Evolutionary conservation across 1,140 invertebrate species (phyloP), one percentile per base, ranked within the genome.

Genomic region (Brachionus calyciflorus): DNA sequence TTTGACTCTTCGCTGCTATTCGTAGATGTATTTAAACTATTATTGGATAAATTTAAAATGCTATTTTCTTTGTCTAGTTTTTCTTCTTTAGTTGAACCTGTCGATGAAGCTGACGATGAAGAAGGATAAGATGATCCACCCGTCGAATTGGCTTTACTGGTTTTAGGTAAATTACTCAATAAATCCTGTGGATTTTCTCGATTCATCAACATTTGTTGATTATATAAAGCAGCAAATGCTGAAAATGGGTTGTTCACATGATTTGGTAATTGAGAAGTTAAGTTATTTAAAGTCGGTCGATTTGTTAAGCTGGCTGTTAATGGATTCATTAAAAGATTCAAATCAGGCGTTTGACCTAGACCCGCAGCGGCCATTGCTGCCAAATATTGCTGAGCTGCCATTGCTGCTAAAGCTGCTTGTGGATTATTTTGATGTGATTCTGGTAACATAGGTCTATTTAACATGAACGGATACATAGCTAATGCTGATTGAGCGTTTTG

Each of bases 391-490:
- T 65, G 60, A 19, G 60, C 60, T 1, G 60, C 60, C 21, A 65
- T n/a, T 44, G 60, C 57, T 12, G 57, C 57, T 24, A 63, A n/a
- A 3, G 57, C 60, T 24, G 60, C 60, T 41, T 44, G 33, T 28
- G n/a, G 46, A 49, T 21, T 49, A 21, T 2, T n/a, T 17, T 17
- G 55, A 5, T 0, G 28, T 14, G 26, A 14, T 10, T n/a, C 28
- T 2, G 9, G 44, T 3, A 46, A 46, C 3, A 17, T 4, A 4
- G 9, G 44, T 3, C 60, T 6, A 41, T 65, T 65, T 17, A 65
- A 21, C 60, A 65, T 65, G 19, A 65, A 65, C 60, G 60, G 60
- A 44, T 65, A 65, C 60, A 65, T 65, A 19, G 17, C 19, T 28
- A 65, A 19, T 4, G 60, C 60, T 28, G 60, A 44, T 21, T 65